phyloP scores from a whole-genome alignment of 1,140 invertebrate genomes.

The Panagrolaimus sp. region DNA sequence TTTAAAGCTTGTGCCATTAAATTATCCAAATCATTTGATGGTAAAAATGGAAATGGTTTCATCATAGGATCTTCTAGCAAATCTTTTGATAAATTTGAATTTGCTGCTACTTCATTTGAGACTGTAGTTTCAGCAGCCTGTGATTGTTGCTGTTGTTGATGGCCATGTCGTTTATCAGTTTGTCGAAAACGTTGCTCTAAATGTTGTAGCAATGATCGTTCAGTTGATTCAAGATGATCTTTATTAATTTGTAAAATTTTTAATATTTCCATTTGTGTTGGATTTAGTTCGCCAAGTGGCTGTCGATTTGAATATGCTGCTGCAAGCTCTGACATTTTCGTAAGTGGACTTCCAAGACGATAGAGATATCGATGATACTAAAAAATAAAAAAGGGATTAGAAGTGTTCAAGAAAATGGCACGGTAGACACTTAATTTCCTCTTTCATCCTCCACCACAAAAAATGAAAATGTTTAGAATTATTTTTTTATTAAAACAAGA shows the following conservation, averaged over 20 bases:
- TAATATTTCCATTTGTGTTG: background rate
- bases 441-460: no score
- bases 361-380: background rate
- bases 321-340: constrained; percentile 1
- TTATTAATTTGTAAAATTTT: background rate
- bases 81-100: background rate
- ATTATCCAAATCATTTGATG: background rate
- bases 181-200: background rate
- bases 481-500: no score
- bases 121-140: no score
- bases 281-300: background rate
- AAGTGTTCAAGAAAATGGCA: no score
- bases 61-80: background rate
- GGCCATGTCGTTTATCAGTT: background rate
- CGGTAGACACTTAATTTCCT: no score
- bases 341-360: background rate
- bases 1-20: background rate
- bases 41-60: background rate
- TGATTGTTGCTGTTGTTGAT: background rate
- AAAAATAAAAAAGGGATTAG: no score
- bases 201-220: background rate
- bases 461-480: no score
- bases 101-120: background rate
- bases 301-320: background rate
- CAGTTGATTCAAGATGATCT: background rate